Evolutionary conservation across 2,113 vertebrate genomes (phyloP).

Genomic region (Neolamprologus toae): DNA sequence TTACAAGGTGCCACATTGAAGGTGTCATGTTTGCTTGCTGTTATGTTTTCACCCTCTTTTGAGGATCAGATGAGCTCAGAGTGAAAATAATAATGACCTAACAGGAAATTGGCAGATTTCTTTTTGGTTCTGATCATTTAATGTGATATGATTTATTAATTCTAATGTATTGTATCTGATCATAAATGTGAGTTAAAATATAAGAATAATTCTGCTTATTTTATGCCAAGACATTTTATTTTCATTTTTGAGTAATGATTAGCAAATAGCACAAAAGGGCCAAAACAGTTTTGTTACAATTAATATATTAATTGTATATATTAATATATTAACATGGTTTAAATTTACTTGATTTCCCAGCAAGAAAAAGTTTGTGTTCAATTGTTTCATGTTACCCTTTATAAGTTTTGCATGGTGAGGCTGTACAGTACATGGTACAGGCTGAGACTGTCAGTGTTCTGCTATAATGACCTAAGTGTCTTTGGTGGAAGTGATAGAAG

Average conservation of each 20-base stretch:
- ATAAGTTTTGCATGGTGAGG: background rate
- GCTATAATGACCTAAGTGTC: background rate
- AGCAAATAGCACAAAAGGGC: background rate
- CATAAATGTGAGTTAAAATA: background rate
- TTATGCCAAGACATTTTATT: background rate
- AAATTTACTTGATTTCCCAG: background rate
- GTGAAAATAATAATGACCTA: background rate
- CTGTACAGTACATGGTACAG: background rate
- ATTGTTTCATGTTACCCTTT: background rate
- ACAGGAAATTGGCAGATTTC: background rate
- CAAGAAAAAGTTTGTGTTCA: background rate
- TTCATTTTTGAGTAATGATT: background rate
- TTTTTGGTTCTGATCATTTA: background rate
- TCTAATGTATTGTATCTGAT: background rate
- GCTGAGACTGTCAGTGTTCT: background rate
- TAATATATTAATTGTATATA: background rate
- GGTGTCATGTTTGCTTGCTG: background rate
- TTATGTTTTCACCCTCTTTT: background rate
- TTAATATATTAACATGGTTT: background rate
- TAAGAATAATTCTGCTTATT: background rate
- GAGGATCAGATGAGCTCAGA: background rate
- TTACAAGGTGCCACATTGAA: background rate
- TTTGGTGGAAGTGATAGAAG: background rate
- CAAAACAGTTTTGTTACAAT: background rate
- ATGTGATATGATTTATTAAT: background rate